Percentiles rank a stretch among this genome's conserved stretches.
Evolutionary conservation across 2,888 invertebrate species (phyloP).

Genomic region (Parapristionchus giblindavisi): DNA sequence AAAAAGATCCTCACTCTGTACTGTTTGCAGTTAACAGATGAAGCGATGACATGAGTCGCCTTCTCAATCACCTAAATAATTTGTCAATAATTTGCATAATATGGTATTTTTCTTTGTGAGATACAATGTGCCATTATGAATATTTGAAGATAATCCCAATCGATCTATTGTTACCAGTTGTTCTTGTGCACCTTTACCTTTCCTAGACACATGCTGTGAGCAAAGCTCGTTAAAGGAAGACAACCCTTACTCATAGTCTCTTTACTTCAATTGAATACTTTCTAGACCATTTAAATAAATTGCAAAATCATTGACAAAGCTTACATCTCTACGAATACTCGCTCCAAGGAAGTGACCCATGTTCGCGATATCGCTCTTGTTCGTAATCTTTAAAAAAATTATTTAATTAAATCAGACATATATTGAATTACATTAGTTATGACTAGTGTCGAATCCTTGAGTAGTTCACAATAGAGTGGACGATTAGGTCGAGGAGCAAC

Average conservation of each 20-base stretch:
- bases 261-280: no score
- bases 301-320: no score
- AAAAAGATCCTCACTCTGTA: neutral
- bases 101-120: no score
- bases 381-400: neutral
- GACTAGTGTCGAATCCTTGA: slow-evolving; percentile 33
- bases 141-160: no score
- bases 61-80: slow-evolving; percentile 21
- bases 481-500: slow-evolving; percentile 38
- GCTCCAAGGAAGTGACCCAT: slow-evolving; percentile 30
- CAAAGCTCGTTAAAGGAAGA: no score
- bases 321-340: slow-evolving; percentile 30
- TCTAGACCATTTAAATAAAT: no score
- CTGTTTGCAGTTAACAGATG: slow-evolving; percentile 28
- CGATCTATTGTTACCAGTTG: no score
- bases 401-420: neutral
- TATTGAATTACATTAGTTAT: slow-evolving; percentile 6
- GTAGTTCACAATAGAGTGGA: slow-evolving; percentile 40
- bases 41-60: slow-evolving; percentile 26
- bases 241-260: no score
- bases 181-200: no score
- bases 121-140: no score
- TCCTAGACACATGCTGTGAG: no score
- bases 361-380: slow-evolving; percentile 25
- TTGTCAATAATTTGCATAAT: neutral